Evolutionary conservation across 2,888 invertebrate species (phyloP), one percentile per base, ranked within the genome.

Genomic region (Drosophila engyochracea): DNA sequence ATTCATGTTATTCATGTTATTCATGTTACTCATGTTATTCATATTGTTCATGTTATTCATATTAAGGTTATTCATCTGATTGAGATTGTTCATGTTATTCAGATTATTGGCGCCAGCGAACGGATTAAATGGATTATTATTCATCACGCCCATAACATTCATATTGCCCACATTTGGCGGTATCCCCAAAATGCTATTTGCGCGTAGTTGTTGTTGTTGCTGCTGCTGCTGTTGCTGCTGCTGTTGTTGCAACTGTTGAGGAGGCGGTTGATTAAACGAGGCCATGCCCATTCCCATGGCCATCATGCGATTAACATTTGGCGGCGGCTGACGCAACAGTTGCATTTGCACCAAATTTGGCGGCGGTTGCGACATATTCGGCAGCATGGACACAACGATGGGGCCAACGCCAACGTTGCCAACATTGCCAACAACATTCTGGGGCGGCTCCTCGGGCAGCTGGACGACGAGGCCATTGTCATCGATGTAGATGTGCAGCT

Each of bases 401-500:
- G 44, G n/a, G 12, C 14, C 52, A 47, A 35, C 35, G 12, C 14
- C 52, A 47, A 35, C 35, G 19, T 35, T 55, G 25, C 47, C 25
- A 25, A 19, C 37, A 37, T 55, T 55, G 25, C 47, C 25, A 25
- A 16, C 47, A 33, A 73, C 25, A 35, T 47, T 64, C 52, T 74
- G 79, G 1, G 83, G 75, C 55, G 67, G 70, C 14, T 92, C 91
- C 44, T 83, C 88, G 19, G 92, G 90, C 64, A 91, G 64, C 65
- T 91, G 91, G 2, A 85, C 93, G 88, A 95, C 95, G 83, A 95
- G 94, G 6, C 95, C 95, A 81, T 94, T 95, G 78, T 95, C 95
- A 80, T 94, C 94, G 49, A 95, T 93, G 61, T 94, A 94, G 66
- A 95, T 94, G 25, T 95, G 95, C 75, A 96, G 93, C 92, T 95